Base-by-base conservation (phyloP, 2,797 vertebrate species). In the Catharus ustulatus region DNA sequence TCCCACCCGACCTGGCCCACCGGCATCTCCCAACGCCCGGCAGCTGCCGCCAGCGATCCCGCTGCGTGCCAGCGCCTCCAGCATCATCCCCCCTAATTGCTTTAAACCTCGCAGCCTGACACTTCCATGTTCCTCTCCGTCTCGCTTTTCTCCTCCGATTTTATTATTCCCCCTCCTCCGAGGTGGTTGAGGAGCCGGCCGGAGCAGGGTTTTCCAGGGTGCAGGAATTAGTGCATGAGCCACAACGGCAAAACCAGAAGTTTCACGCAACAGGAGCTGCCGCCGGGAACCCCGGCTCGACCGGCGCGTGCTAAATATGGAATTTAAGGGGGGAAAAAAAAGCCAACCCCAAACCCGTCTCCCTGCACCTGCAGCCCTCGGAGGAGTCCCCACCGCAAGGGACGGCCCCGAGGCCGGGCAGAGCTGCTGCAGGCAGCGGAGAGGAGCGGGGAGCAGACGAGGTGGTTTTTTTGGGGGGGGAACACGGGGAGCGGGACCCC, bases 181-280 rank as follows among this genome's bases (percentile, higher is more conserved):
- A 66, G 58, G 84, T 13, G 68, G 22, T 4, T 18, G 84, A 52
- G 64, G 73, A 76, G 71, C 55, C 32, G 24, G 61, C 22, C 11
- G 9, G 84, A 38, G 63, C 66, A 76, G 72, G 91, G 76, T 90
- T 96, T 94, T 89, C 93, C 93, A 67, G 74, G 88, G 82, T 15
- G 13, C 48, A n/a, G 82, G 93, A 96, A 96, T 94, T 29, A 78
- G 76, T 4, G 61, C 59, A 18, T 62, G 63, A 71, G 51, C 63
- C 79, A 82, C 71, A 22, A 86, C 10, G 24, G 78, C 67, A 52
- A 73, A 94, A 66, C 40, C 91, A 92, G 61, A 95, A 90, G 93
- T 91, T 95, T 90, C 95, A 94, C 27, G 85, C 93, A 93, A 93
- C 92, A 94, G 94, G 95, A 96, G 94, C 81, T 3, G 40, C 89